phyloP scores from a whole-genome alignment of 2,113 vertebrate genomes.

The Lycaon pictus region DNA sequence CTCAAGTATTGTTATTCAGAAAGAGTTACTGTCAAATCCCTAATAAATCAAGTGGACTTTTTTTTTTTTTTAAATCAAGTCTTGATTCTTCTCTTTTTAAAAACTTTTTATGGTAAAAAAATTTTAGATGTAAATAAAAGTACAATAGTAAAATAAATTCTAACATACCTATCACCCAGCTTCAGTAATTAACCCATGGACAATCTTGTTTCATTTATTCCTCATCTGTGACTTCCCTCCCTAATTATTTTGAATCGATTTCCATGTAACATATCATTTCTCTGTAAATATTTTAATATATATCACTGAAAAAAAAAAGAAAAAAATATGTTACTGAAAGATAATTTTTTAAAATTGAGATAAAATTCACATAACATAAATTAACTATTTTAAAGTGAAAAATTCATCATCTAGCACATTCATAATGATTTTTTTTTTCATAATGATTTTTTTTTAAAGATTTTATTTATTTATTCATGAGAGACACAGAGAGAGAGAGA shows the following conservation, averaged over 20 bases:
- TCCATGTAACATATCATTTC: not conserved
- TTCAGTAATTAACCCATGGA: not conserved
- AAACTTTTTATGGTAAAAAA: not conserved
- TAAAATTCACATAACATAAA: not conserved
- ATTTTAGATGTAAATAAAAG: not conserved
- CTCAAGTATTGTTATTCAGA: not conserved
- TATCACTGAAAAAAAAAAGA: not conserved
- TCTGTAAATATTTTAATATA: constrained; percentile 42
- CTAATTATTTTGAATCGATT: not conserved
- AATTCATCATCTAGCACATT: not conserved
- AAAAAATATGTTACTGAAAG: not conserved
- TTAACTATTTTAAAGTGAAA: not conserved
- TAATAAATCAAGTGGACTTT: not conserved
- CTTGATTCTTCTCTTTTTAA: not conserved
- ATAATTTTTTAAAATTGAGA: not conserved
- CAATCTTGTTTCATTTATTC: constrained; percentile 37
- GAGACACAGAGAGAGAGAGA: too few relatives aligned
- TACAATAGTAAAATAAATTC: constrained; percentile 2
- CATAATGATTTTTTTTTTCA: not conserved
- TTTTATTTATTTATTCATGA: too few relatives aligned
- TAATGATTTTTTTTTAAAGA: not conserved
- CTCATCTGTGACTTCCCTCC: not conserved
- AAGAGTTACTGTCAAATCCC: not conserved
- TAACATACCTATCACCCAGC: not conserved
- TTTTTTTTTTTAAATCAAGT: not conserved